Evolutionary conservation across 2,888 invertebrate species (phyloP).

Genomic region (Cryptocephalus primarius): DNA sequence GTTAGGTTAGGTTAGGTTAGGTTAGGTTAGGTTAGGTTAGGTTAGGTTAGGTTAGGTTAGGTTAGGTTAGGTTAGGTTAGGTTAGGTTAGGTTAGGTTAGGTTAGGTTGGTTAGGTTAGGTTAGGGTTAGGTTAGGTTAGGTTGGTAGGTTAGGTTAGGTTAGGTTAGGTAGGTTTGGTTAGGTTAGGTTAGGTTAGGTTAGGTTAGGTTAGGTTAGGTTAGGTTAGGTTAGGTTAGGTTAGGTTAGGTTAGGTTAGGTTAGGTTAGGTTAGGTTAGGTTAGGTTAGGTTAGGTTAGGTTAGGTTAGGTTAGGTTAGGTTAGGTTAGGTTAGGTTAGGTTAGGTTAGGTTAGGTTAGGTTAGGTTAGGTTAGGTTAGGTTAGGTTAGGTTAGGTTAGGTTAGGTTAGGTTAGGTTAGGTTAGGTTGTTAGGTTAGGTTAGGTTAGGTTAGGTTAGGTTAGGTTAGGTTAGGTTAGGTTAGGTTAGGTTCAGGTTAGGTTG

Average conservation of each 20-base stretch:
- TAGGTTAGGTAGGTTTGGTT: constrained; percentile 12
- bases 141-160: constrained; percentile 14
- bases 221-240: constrained; percentile 14
- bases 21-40: constrained; percentile 13
- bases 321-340: constrained; percentile 14
- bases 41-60: constrained; percentile 13
- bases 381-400: constrained; percentile 14
- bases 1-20: constrained; percentile 6
- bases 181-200: constrained; percentile 11
- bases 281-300: constrained; percentile 13
- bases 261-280: constrained; percentile 13
- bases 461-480: constrained; percentile 12
- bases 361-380: constrained; percentile 12
- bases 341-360: constrained; percentile 14
- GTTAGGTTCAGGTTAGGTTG: constrained; percentile 13
- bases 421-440: constrained; percentile 12
- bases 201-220: constrained; percentile 14
- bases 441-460: constrained; percentile 12
- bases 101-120: constrained; percentile 13
- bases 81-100: constrained; percentile 14
- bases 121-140: constrained; percentile 13
- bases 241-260: constrained; percentile 14
- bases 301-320: constrained; percentile 13
- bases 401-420: constrained; percentile 14
- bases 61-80: constrained; percentile 14